Evolutionary conservation across 2,888 invertebrate genomes (phyloP), one percentile per base, ranked within the genome.

Genomic region (Xestia ashworthii): DNA sequence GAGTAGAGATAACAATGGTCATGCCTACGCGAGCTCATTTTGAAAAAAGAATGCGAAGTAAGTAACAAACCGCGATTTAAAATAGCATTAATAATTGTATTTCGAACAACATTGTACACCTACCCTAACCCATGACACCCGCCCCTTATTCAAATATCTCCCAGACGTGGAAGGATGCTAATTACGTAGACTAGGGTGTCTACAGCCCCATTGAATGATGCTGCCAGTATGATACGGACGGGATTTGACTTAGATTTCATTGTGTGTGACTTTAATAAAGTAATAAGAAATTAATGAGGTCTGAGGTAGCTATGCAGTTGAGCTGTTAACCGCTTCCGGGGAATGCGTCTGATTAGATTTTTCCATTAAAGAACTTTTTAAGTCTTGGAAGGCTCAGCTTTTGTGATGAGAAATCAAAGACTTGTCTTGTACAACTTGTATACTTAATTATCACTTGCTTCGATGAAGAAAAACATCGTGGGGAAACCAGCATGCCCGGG

Each of bases 61-160:
- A 12, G n/a, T 12, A 55, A n/a, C 0, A 6, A 55, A 19, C 3
- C 19, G 14, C 1, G 5, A 58, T 58, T 58, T 19, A 25, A 58
- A 55, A 55, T n/a, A n/a, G n/a, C 12, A 12, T n/a, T 44, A 58
- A n/a, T n/a, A 50, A 71, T 78, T 50, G 3, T 12, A 80, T 25
- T 73, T 38, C 22, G 41, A 19, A 12, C 55, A 32, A n/a, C 60
- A 53, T 48, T 58, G 41, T 88, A 78, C 58, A 68, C 71, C 22
- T 71, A 66, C 58, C 88, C 73, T 87, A 62, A 71, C 12, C 48
- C 65, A 74, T 81, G 71, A 60, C 72, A 55, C 80, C 85, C 89
- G 71, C 84, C 88, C 84, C 84, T 92, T 93, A 93, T 95, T 94
- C 94, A 94, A 94, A 94, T 94, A 93, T 92, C 93, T 93, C 92